phyloP scores from a whole-genome alignment of 1,140 invertebrate genomes.

The Nymphalis io region DNA sequence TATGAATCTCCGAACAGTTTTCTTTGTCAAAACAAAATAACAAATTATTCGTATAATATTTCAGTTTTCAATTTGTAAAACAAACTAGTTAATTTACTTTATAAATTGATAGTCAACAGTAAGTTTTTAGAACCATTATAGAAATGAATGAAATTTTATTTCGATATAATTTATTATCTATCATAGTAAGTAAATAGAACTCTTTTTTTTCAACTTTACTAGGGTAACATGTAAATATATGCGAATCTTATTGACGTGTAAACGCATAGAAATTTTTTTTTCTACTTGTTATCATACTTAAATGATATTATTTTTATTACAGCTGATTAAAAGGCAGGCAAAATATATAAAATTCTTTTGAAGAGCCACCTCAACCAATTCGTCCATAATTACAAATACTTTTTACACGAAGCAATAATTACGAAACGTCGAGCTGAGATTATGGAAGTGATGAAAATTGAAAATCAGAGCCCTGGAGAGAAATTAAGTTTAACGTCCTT shows the following conservation, averaged over 20 bases:
- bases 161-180: too few relatives aligned
- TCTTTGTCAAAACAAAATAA: not conserved
- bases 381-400: not conserved
- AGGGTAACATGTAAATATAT: too few relatives aligned
- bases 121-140: too few relatives aligned
- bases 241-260: too few relatives aligned
- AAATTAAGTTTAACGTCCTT: slow-evolving; percentile 8
- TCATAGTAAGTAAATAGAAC: too few relatives aligned
- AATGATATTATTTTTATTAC: too few relatives aligned
- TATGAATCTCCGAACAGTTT: not conserved
- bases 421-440: not conserved
- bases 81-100: slow-evolving; percentile 1
- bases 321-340: too few relatives aligned
- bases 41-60: not conserved
- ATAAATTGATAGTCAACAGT: slow-evolving; percentile 1
- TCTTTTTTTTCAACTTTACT: too few relatives aligned
- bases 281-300: too few relatives aligned
- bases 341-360: not conserved
- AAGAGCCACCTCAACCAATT: not conserved
- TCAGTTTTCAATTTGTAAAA: slow-evolving; percentile 3
- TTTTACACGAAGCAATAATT: slow-evolving; percentile 1
- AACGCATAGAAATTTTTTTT: too few relatives aligned
- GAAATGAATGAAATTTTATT: too few relatives aligned
- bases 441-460: not conserved
- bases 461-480: slow-evolving; percentile 1